These are phyloP conservation scores for Phoxinus phoxinus DNA, from an alignment of 2,113 vertebrate species.

Conservation along the genomic window DNA sequence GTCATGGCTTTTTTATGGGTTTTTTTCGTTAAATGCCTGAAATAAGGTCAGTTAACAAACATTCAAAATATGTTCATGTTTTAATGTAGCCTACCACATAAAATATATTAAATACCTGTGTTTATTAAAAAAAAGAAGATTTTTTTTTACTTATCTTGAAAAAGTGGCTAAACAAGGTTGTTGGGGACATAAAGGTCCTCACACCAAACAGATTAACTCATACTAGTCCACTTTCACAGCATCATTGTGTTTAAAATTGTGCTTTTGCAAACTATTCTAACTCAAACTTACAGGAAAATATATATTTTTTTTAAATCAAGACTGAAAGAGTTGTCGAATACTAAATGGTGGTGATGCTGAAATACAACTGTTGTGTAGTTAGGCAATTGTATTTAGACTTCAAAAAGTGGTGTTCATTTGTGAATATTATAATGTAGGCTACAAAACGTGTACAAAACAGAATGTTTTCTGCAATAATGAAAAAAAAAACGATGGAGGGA, in stretches of 20 bases:
- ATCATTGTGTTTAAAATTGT: not conserved
- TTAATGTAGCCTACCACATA: no score
- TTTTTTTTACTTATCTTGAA: not conserved
- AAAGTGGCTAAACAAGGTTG: not conserved
- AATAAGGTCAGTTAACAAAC: no score
- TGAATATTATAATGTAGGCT: no score
- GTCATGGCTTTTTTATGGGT: no score
- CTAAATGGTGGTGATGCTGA: not conserved
- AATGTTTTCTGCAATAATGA: not conserved
- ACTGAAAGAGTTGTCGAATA: not conserved
- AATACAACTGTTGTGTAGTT: not conserved
- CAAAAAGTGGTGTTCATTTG: no score
- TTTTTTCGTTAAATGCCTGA: no score
- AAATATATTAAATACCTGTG: no score
- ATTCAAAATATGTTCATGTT: no score
- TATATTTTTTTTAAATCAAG: not conserved
- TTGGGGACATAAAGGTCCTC: not conserved
- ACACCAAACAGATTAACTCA: not conserved
- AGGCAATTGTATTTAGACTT: no score
- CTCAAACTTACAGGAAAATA: not conserved
- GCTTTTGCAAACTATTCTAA: not conserved
- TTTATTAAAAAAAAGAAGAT: no score
- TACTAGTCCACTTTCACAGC: not conserved
- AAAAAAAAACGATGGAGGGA: not conserved
- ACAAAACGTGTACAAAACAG: no score